Evolutionary conservation across 2,888 invertebrate genomes (phyloP), one percentile per base, ranked within the genome.

Genomic region (Oxyscelio sp.): DNA sequence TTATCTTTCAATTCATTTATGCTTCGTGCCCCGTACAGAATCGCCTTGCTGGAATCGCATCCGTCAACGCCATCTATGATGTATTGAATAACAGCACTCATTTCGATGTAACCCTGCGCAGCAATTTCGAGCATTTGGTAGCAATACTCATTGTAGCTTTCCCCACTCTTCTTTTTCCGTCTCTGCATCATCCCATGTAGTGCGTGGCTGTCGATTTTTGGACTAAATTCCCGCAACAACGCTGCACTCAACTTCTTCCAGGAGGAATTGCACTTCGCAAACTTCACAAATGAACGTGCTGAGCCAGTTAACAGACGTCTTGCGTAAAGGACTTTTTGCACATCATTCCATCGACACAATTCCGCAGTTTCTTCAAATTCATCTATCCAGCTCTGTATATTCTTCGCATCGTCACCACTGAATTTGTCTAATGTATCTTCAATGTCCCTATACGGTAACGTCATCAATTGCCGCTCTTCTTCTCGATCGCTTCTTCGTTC

Each of bases 41-140:
- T 58, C 1, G 43, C 21, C 34, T 84, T 79, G 27, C 80, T 81
- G 0, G 38, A 22, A 6, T 73, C 74, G 31, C 78, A 70, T 19
- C 77, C 74, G 13, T 80, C 48, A 9, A 83, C 21, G 4, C 78
- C 82, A 19, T 82, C 71, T 2, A 82, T 74, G 13, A 85, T 74
- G 24, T 83, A 83, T 17, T 73, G 58, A 9, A 84, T 81, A 0
- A 79, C n/a, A 0, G 78, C 59, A 3, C 43, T 9, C 1, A 38
- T 40, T n/a, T 86, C 81, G 43, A 84, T 48, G n/a, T 82, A 31
- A 5, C 58, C 78, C 24, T 81, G 74, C 1, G 65, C n/a, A 0
- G 56, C 84, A 5, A 85, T 68, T 4, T 80, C 75, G 9, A 71
- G 2, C 84, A 84, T 80, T 9, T 21, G 31, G 19, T 80, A 84